Evolutionary conservation across 1,140 invertebrate species (phyloP).

Genomic region (Scaptomyza montana): DNA sequence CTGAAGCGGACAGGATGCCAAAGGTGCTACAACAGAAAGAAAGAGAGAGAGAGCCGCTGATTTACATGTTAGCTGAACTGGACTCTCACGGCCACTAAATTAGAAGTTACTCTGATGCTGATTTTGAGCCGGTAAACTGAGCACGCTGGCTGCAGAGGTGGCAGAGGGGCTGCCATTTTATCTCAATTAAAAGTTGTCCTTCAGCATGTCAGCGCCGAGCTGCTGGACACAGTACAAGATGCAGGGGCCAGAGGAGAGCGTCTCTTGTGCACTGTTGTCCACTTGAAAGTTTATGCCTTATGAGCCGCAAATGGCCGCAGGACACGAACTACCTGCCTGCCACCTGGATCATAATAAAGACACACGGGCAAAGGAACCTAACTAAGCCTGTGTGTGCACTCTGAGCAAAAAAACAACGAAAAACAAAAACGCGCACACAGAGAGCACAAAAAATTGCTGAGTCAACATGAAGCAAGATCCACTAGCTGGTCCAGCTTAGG

Average conservation of each 20-base stretch:
- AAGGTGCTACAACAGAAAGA: constrained; percentile 51
- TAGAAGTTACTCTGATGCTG: constrained; percentile 80
- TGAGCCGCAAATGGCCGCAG: constrained; percentile 80
- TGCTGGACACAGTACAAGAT: background rate
- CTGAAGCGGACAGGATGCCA: constrained; percentile 23
- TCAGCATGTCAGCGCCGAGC: constrained; percentile 68
- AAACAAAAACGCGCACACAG: background rate
- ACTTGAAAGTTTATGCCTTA: constrained; percentile 82
- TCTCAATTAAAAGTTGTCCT: constrained; percentile 82
- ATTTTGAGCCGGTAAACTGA: constrained; percentile 53
- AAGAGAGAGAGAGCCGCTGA: constrained; percentile 53
- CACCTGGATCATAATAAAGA: constrained; percentile 62
- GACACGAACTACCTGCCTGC: constrained; percentile 52
- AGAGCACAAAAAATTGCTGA: constrained; percentile 60
- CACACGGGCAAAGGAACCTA: constrained; percentile 55
- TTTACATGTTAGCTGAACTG: constrained; percentile 73
- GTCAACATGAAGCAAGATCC: constrained; percentile 63
- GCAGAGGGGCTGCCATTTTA: constrained; percentile 64
- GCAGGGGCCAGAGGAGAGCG: constrained; percentile 3
- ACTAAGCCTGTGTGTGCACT: constrained; percentile 54
- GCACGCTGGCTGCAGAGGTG: background rate
- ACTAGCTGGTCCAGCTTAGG: constrained; percentile 23
- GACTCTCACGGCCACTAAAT: constrained; percentile 78
- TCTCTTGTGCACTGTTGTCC: constrained; percentile 56
- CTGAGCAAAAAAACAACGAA: constrained; percentile 13